These are phyloP conservation scores for Drosophila novamexicana DNA, from an alignment of 1,140 invertebrate species.

Conservation along the genomic window DNA sequence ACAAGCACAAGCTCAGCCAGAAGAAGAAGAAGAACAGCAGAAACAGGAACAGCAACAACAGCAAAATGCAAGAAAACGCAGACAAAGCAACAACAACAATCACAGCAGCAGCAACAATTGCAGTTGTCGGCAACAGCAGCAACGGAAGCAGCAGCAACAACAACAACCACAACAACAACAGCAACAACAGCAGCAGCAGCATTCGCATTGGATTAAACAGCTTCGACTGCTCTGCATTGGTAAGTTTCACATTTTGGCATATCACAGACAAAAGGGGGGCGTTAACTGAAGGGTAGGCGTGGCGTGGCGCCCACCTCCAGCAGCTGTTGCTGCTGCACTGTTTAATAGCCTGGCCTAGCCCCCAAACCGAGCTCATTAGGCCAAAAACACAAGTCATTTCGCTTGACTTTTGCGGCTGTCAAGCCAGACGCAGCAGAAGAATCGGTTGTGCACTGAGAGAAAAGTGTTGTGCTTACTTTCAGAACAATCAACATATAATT, in stretches of 20 bases:
- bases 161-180: conserved; percentile 29
- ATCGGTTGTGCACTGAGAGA: not conserved
- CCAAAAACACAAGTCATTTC: conserved; percentile 42
- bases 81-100: conserved; percentile 6
- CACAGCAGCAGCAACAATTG: conserved; percentile 36
- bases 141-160: conserved; percentile 21
- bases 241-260: conserved; percentile 43
- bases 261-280: not conserved
- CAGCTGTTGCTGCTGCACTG: conserved; percentile 49
- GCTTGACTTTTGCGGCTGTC: conserved; percentile 46
- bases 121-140: conserved; percentile 57
- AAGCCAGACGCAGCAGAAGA: not conserved
- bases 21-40: conserved; percentile 23
- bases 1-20: conserved; percentile 10
- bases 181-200: conserved; percentile 15
- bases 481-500: too few species aligned
- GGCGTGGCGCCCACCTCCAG: conserved; percentile 7
- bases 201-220: conserved; percentile 67
- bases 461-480: not conserved
- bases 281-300: not conserved
- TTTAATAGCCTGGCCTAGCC: conserved; percentile 14
- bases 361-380: conserved; percentile 37
- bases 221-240: conserved; percentile 59
- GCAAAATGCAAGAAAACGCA: conserved; percentile 29
- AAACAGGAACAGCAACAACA: conserved; percentile 39